phyloP scores from a whole-genome alignment of 2,797 vertebrate genomes.

The Lophotriccus pileatus region DNA sequence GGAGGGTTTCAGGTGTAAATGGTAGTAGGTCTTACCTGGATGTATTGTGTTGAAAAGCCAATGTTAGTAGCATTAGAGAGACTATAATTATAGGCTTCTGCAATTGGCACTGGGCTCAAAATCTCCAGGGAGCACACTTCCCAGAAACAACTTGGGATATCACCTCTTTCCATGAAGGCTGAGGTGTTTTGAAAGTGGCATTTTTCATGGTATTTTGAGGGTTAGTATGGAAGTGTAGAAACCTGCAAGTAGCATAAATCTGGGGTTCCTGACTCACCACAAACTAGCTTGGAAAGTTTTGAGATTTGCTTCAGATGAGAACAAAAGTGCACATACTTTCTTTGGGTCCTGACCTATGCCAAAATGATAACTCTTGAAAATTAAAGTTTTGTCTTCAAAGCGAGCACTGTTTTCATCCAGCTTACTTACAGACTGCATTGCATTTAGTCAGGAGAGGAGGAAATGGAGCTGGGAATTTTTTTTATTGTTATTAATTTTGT shows the following conservation, averaged over 20 bases:
- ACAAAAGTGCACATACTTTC: not conserved
- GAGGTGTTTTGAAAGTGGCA: not conserved
- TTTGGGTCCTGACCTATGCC: not conserved
- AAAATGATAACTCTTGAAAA: not conserved
- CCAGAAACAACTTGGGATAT: not conserved
- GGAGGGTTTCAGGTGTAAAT: not conserved
- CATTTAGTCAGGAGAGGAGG: not conserved
- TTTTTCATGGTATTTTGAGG: not conserved
- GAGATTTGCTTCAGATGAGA: not conserved
- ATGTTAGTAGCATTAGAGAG: not conserved
- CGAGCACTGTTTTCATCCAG: not conserved
- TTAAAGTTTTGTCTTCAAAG: not conserved
- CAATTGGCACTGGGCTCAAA: fast-evolving
- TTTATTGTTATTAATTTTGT: not conserved
- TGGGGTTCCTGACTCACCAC: not conserved
- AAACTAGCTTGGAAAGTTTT: not conserved
- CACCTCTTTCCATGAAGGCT: not conserved
- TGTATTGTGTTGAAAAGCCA: not conserved
- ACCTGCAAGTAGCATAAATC: not conserved
- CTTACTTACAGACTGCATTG: not conserved
- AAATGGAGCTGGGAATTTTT: not conserved
- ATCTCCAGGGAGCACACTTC: not conserved
- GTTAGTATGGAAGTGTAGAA: not conserved
- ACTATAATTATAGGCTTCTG: not conserved
- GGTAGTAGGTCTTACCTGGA: not conserved